Percentiles rank a stretch among this genome's conserved stretches.
These are phyloP conservation scores for Rachycentron canadum DNA, from an alignment of 2,797 vertebrate genomes.

Conservation along the genomic window DNA sequence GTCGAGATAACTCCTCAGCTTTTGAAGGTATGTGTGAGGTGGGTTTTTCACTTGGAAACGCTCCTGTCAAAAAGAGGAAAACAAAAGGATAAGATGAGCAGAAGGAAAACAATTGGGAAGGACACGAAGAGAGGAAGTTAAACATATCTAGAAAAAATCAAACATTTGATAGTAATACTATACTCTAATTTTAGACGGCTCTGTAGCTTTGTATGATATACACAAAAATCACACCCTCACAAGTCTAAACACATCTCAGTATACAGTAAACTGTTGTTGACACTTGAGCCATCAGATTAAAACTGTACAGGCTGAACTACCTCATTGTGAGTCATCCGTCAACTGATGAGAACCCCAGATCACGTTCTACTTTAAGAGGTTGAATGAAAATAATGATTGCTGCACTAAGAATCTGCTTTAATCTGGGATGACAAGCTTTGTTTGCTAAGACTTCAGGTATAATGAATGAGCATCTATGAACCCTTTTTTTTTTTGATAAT, in stretches of 20 bases:
- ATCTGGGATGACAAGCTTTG: background rate
- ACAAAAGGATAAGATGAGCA: conserved; percentile 26
- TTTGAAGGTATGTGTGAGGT: conserved; percentile 97
- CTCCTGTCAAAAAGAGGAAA: conserved; percentile 85
- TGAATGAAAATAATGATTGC: conserved; percentile 7
- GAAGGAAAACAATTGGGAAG: background rate
- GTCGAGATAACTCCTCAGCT: conserved; percentile 96
- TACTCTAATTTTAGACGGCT: background rate
- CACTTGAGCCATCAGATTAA: conserved; percentile 20
- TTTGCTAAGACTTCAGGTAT: background rate
- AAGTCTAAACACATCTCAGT: conserved; percentile 24
- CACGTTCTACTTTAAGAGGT: background rate
- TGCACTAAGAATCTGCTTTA: background rate
- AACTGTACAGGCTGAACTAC: conserved; percentile 25
- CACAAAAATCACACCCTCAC: background rate
- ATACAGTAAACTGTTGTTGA: conserved; percentile 2
- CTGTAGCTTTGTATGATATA: background rate
- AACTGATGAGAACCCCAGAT: conserved; percentile 24
- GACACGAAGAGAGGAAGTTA: background rate
- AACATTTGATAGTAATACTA: background rate
- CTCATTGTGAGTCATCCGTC: conserved; percentile 29
- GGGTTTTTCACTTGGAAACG: conserved; percentile 99
- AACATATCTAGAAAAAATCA: background rate
- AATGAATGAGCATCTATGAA: background rate
- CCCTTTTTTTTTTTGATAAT: background rate